Conservation (phyloP, 37 sponge, comb jelly and placozoan species). For the Chondrilla cf. caribensis region DNA sequence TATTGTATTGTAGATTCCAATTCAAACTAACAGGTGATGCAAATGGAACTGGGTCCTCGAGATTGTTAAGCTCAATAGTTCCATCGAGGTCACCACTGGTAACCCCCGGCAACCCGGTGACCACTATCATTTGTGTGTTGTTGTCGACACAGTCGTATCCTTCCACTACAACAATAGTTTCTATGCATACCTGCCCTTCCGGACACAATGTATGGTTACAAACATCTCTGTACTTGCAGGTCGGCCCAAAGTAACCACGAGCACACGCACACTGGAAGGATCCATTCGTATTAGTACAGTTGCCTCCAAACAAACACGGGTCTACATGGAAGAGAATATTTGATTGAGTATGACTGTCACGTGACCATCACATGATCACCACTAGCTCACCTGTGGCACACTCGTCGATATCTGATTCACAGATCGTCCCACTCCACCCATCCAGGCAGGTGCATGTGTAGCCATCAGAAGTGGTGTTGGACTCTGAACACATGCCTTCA, state of each 20-base stretch:
- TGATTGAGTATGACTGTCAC: not conserved
- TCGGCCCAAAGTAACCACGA: slow-evolving; percentile 36
- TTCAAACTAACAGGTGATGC: not conserved
- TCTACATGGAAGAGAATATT: not conserved
- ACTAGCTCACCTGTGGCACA: slow-evolving; percentile 3
- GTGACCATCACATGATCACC: not conserved
- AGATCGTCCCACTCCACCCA: slow-evolving; percentile 45
- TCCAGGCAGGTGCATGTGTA: slow-evolving; percentile 46
- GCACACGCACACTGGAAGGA: slow-evolving; percentile 57
- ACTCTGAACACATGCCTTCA: slow-evolving; percentile 37
- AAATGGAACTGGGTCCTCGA: slow-evolving; percentile 19
- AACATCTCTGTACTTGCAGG: slow-evolving; percentile 41
- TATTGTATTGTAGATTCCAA: not conserved
- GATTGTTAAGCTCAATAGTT: not conserved
- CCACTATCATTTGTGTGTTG: not conserved
- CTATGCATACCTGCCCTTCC: slow-evolving; percentile 35
- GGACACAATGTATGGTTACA: slow-evolving; percentile 38
- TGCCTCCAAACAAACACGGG: slow-evolving; percentile 54
- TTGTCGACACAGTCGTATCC: slow-evolving; percentile 47
- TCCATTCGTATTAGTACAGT: slow-evolving; percentile 50
- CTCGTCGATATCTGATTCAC: slow-evolving; percentile 50
- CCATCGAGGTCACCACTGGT: not conserved
- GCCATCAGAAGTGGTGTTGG: slow-evolving; percentile 7
- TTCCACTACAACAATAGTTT: slow-evolving; percentile 25
- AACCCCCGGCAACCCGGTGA: not conserved